These are phyloP conservation scores for Silurus lanzhouensis DNA, from an alignment of 2,797 vertebrate species.

Conservation along the genomic window DNA sequence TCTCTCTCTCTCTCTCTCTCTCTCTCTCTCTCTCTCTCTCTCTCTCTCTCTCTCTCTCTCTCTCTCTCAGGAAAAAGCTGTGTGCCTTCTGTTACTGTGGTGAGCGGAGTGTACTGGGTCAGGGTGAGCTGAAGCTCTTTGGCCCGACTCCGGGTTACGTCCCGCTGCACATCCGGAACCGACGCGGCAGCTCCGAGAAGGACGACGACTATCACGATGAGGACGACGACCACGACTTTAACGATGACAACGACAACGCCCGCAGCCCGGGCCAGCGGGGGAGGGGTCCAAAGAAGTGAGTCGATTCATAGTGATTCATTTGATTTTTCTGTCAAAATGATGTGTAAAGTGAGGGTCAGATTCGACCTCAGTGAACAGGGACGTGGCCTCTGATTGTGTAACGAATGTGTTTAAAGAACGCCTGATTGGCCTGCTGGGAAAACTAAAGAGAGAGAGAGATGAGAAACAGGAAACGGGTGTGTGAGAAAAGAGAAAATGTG, in stretches of 20 bases:
- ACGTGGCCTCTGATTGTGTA: slow-evolving; percentile 6
- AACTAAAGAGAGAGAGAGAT: background rate
- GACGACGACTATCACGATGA: slow-evolving; percentile 74
- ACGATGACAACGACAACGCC: slow-evolving; percentile 65
- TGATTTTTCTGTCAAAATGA: background rate
- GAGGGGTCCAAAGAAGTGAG: slow-evolving; percentile 82
- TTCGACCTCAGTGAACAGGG: background rate
- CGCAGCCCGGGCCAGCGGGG: slow-evolving; percentile 66
- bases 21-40: background rate
- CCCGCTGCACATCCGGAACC: slow-evolving; percentile 78
- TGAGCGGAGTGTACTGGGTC: slow-evolving; percentile 86
- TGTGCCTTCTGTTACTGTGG: slow-evolving; percentile 97
- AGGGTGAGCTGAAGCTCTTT: slow-evolving; percentile 90
- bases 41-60: slow-evolving; percentile 14
- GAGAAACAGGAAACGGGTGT: background rate
- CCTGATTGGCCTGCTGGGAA: slow-evolving; percentile 3
- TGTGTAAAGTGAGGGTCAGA: no score
- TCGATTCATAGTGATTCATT: slow-evolving; percentile 7
- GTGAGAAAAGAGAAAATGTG: background rate
- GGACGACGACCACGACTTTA: slow-evolving; percentile 72
- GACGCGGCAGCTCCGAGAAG: slow-evolving; percentile 75
- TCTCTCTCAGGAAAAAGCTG: slow-evolving; percentile 79
- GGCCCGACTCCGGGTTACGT: slow-evolving; percentile 87
- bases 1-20: background rate
- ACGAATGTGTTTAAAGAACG: slow-evolving; percentile 19